Evolutionary conservation across 2,113 vertebrate species (phyloP).

Genomic region (Indicator indicator): DNA sequence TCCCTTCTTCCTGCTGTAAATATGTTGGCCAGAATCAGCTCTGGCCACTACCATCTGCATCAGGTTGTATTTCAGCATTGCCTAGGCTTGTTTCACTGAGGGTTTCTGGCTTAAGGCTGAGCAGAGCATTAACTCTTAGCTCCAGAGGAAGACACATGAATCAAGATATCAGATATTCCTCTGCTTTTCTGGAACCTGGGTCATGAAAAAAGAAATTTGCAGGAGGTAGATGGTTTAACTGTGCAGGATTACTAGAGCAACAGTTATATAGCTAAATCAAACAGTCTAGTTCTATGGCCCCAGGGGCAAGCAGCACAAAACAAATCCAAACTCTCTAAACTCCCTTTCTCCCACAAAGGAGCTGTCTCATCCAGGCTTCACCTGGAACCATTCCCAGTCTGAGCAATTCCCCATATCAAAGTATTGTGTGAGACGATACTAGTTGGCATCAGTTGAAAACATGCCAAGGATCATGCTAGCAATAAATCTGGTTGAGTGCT

Average conservation of each 20-base stretch:
- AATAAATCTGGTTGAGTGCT: not conserved
- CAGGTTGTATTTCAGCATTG: conserved; percentile 30
- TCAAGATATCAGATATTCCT: not conserved
- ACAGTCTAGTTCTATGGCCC: not conserved
- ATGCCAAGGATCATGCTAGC: not conserved
- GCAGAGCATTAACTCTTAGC: not conserved
- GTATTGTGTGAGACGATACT: not conserved
- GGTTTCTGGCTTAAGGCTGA: not conserved
- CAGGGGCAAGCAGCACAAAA: not conserved
- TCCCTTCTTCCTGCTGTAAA: not conserved
- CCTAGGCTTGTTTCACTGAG: not conserved
- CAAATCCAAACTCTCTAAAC: not conserved
- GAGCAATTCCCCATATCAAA: not conserved
- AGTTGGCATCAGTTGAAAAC: not conserved
- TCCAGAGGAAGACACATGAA: not conserved
- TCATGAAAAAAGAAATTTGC: not conserved
- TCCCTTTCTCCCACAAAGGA: not conserved
- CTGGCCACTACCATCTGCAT: conserved; percentile 27
- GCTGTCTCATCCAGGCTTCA: not conserved
- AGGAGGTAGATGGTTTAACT: not conserved
- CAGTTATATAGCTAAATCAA: not conserved
- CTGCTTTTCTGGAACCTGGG: not conserved
- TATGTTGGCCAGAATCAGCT: conserved; percentile 24
- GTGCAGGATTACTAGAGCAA: not conserved
- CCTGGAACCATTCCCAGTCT: not conserved